These are phyloP conservation scores for Meghimatium bilineatum DNA, from an alignment of 2,888 invertebrate genomes.

Conservation along the genomic window DNA sequence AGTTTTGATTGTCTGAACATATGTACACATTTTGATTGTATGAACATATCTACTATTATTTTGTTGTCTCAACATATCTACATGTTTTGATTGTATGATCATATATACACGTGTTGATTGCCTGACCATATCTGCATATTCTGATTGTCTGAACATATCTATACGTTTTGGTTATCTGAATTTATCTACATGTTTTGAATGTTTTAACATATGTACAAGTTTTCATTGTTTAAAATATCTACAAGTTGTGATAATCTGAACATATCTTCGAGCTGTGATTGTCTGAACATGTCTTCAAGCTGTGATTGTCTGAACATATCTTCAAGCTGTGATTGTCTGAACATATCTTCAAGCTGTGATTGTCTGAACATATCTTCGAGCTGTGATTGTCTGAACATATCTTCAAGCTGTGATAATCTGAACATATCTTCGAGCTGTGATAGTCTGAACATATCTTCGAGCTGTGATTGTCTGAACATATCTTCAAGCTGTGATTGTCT, in stretches of 20 bases:
- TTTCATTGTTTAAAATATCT: not conserved
- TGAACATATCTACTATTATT: not conserved
- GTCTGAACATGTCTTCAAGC: not conserved
- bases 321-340: not conserved
- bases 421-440: too few species aligned
- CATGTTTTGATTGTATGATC: not conserved
- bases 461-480: too few species aligned
- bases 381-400: too few species aligned
- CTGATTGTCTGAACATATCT: not conserved
- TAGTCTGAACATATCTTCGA: too few species aligned
- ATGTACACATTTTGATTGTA: not conserved
- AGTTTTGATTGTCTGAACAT: not conserved
- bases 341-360: too few species aligned
- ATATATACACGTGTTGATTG: not conserved
- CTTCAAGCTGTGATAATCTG: too few species aligned
- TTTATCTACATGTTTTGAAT: not conserved
- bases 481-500: too few species aligned
- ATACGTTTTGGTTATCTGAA: not conserved
- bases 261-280: not conserved
- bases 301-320: not conserved
- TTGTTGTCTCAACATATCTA: not conserved
- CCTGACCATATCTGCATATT: not conserved
- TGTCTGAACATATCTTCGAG: too few species aligned
- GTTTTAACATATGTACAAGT: not conserved
- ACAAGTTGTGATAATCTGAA: not conserved